A percentile compares a stretch with the other conserved stretches of the same genome.
phyloP scores from a whole-genome alignment of 1,140 invertebrate species.

The Parasteatoda tepidariorum region DNA sequence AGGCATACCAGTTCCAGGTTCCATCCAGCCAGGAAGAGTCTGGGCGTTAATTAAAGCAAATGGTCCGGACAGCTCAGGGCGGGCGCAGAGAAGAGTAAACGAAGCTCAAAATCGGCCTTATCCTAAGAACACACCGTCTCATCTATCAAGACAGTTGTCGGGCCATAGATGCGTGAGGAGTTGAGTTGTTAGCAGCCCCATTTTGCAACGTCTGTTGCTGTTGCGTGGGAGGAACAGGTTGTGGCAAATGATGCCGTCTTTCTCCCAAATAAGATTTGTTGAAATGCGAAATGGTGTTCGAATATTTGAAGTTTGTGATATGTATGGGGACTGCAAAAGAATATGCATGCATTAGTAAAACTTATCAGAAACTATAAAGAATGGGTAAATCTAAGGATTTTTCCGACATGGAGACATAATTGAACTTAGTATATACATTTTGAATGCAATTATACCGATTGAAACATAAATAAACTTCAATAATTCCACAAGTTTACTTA shows the following conservation, averaged over 20 bases:
- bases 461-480: neutral
- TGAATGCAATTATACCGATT: neutral
- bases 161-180: neutral
- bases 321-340: neutral
- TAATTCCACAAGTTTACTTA: no score
- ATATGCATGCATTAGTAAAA: neutral
- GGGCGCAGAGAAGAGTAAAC: conserved; percentile 3
- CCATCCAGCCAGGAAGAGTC: conserved; percentile 20
- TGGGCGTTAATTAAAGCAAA: conserved; percentile 56
- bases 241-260: neutral
- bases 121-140: conserved; percentile 44
- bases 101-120: conserved; percentile 51
- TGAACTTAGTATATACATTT: neutral
- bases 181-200: conserved; percentile 10
- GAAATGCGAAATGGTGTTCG: neutral
- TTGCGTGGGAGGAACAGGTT: neutral
- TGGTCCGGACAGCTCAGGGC: conserved; percentile 38
- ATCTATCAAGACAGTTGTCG: conserved; percentile 35
- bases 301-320: neutral
- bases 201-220: neutral
- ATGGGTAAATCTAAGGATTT: no score
- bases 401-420: neutral
- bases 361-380: no score
- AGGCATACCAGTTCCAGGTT: conserved; percentile 8
- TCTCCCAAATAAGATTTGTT: neutral